Evolutionary conservation across 2,113 vertebrate genomes (phyloP), one percentile per base, ranked within the genome.

Genomic region (Microtus richardsoni): DNA sequence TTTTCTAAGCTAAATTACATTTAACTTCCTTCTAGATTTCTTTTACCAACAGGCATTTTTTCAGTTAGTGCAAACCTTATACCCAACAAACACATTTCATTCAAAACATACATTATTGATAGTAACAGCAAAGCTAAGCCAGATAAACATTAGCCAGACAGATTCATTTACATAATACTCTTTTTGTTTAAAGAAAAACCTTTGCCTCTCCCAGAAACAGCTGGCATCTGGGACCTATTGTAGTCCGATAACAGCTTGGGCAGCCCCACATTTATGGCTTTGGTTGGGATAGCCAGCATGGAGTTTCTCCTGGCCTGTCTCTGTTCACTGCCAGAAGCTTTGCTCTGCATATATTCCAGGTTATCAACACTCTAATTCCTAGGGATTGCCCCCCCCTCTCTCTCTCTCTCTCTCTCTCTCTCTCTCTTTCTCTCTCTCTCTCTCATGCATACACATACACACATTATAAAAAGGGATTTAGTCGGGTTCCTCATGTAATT

Each of bases 1-100:
- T 96, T 96, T 92, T 95, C 64, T 93, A 95, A 75, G 88, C 21
- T 95, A 86, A 95, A 83, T 92, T 96, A 12, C 91, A 91, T 94
- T 97, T 95, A 49, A 71, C 52, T 92, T 92, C 49, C 60, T 89
- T 88, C 88, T 78, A 91, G 60, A 54, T 94, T 95, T 96, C 79
- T 79, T 96, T 94, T 83, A 82, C 83, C 62, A 86, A 47, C 10
- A 58, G 74, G 77, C 79, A 44, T 83, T 83, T 89, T 85, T 88
- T 68, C 41, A 33, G 79, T 96, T 94, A 94, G 58, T 64, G 8
- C 91, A 94, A 96, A 94, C 75, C 93, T 86, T 96, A 91, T 96
- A 95, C 11, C 36, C 47, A 52, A 49, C 19, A 77, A 96, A 96
- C 21, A 91, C 52, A 87, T 95, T 92, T 96, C 58, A 89, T 89